Base-by-base conservation (phyloP, 2,888 invertebrate species). In the Ophion costatus region DNA sequence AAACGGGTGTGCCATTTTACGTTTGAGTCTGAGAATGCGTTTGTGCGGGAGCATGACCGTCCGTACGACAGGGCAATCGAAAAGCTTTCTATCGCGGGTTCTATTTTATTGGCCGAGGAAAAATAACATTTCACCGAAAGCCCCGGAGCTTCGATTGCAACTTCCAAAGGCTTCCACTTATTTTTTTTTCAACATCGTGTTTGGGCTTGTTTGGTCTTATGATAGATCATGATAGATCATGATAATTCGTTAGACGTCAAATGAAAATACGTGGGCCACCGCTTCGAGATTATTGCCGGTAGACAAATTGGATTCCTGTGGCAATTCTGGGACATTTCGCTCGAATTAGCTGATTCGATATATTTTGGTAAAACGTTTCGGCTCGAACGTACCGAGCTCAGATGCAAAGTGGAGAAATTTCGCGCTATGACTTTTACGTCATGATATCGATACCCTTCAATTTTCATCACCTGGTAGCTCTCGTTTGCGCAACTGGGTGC, bases 401-500 rank as follows among this genome's bases (percentile, higher is more conserved):
- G 51, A 51, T 51, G 51, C 17, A 51, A 51, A 51, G 51, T 17
- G 5, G 17, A 51, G 51, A 51, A 17, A 51, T 51, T 51, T 51
- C 5, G 3, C 17, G 51, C 51, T 14, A 51, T 51, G 22, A 59
- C 71, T 73, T 38, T 74, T 74, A 45, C 42, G 17, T 22, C n/a
- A 11, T 2, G 14, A 42, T 22, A 38, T 59, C 42, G 73, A 61
- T 59, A 24, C 42, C 22, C 42, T 51, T 51, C 22, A 22, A 11
- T 22, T 45, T 33, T 69, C 61, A 33, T 56, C 63, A 29, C 7
- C 29, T n/a, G 42, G 42, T 11, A 64, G 64, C 51, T 64, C 29
- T 73, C 80, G 73, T 74, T 80, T 56, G 29, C 73, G 24, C 80
- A 51, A 74, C 66, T 29, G 45, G 20, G 33, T 38, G 56, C 24